Base-by-base conservation (phyloP, 1,140 invertebrate genomes). In the Cylas formicarius region DNA sequence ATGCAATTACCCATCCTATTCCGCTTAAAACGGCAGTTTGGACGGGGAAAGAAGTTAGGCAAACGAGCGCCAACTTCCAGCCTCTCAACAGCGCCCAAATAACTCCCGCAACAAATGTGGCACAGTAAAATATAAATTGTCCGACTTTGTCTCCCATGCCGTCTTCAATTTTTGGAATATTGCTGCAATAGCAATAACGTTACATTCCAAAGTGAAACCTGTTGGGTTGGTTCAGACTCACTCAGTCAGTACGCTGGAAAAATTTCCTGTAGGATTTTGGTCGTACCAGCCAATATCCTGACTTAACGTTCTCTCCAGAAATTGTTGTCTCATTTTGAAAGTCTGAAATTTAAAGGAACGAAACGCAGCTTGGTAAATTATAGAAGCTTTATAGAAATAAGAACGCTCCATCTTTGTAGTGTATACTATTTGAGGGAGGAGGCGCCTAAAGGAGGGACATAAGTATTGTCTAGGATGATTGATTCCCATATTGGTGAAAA, bases 131-230 rank as follows among this genome's bases (percentile, higher is more conserved):
- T 10, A 86, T 61, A 54, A 91, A 84, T 33, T 84, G 81, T 3
- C 79, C 80, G 14, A 91, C 68, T 64, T 95, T 94, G 61, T 91
- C 86, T 0, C 88, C 88, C 23, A 94, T 80, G 4, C 90, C 91
- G 61, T 91, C 87, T 62, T 90, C 82, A 52, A 94, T 72, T 65
- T 90, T 86, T 16, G 85, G 75, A 11, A 94, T 72, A 68, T 94
- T 90, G 62, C 90, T 92, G 60, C 50, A 56, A 60, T n/a, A n/a
- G n/a, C n/a, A n/a, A n/a, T n/a, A n/a, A n/a, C n/a, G n/a, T n/a
- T n/a, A n/a, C n/a, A n/a, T n/a, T n/a, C n/a, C n/a, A n/a, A n/a
- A n/a, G n/a, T n/a, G n/a, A n/a, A n/a, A n/a, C n/a, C n/a, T n/a
- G n/a, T n/a, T n/a, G n/a, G n/a, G n/a, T n/a, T n/a, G n/a, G n/a